Evolutionary conservation across 1,140 invertebrate species (phyloP).

Genomic region (Maniola jurtina): DNA sequence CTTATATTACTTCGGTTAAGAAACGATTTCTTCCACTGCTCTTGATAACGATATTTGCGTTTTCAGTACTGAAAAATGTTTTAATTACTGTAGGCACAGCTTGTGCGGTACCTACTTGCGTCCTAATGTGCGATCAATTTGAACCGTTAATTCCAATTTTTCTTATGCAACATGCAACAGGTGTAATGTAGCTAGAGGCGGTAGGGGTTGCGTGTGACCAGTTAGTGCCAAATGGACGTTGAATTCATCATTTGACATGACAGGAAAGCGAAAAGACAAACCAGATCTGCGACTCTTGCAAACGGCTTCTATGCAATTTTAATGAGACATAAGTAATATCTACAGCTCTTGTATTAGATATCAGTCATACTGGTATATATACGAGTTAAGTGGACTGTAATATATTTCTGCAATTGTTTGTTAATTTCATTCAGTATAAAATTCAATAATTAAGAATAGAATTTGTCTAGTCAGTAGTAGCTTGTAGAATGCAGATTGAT

Average conservation of each 20-base stretch:
- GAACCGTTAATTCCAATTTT: conserved; percentile 28
- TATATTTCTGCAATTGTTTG: too few species aligned
- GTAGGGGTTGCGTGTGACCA: conserved; percentile 67
- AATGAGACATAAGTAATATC: conserved; percentile 1
- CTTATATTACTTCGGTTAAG: too few species aligned
- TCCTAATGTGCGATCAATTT: conserved; percentile 24
- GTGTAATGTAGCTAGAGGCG: conserved; percentile 58
- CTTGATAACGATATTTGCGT: too few species aligned
- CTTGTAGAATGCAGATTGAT: too few species aligned
- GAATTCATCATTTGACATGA: conserved; percentile 6
- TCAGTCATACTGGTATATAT: neutral
- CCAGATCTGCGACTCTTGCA: neutral
- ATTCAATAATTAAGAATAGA: too few species aligned
- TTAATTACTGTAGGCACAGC: too few species aligned
- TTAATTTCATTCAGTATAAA: too few species aligned
- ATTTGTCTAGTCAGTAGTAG: too few species aligned
- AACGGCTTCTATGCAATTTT: neutral
- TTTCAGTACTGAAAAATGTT: too few species aligned
- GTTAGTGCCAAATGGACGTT: conserved; percentile 36
- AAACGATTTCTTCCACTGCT: too few species aligned
- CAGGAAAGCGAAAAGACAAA: conserved; percentile 10
- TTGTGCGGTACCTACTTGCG: too few species aligned
- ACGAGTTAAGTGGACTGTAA: too few species aligned
- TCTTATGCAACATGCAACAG: conserved; percentile 45
- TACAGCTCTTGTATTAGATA: neutral